Base-by-base conservation (phyloP, 2,797 vertebrate species). In the Phataginus tricuspis region DNA sequence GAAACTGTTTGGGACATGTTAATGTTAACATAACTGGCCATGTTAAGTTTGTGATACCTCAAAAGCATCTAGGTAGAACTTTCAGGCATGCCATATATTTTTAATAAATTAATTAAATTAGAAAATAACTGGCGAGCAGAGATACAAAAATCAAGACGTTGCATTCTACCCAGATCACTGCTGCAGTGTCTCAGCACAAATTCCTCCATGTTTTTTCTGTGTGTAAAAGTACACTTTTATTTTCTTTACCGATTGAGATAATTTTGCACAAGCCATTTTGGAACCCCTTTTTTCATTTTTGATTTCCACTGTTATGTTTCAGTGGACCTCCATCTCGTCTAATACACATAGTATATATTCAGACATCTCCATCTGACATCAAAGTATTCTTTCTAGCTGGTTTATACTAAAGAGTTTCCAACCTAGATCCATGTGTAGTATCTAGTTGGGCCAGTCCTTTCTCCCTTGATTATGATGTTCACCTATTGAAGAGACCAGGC, bases 161-260 rank as follows among this genome's bases (percentile, higher is more conserved):
- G 7, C 29, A 12, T 78, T 94, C 57, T 72, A 66, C 31, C 29
- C 53, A 86, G 9, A 80, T 75, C 34, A 49, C 7, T 61, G 23
- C 34, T 79, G 1, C 85, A 82, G 19, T 80, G 49, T 69, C 27
- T 63, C 69, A 77, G 27, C 71, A 18, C 27, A 14, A 57, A 55
- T 82, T 90, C 27, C 4, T 79, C 34, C 66, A 88, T 86, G 37
- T 61, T 90, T 92, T 88, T 90, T 92, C 74, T 74, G 4, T 68
- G 39, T 39, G 39, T 39, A 39, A 39, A 39, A 39, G 4, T 39
- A 39, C 3, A 11, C 78, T 11, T 42, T 8, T 64, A 45, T 69
- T 85, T 66, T 66, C 49, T 78, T 71, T 86, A 72, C 37, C 78
- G 42, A 53, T 39, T 78, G 84, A 59, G 29, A 19, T 66, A 19